Percentiles rank a stretch among this genome's conserved stretches.
These are phyloP conservation scores for Drosophila prolongata DNA, from an alignment of 2,888 invertebrate species.

Conservation along the genomic window DNA sequence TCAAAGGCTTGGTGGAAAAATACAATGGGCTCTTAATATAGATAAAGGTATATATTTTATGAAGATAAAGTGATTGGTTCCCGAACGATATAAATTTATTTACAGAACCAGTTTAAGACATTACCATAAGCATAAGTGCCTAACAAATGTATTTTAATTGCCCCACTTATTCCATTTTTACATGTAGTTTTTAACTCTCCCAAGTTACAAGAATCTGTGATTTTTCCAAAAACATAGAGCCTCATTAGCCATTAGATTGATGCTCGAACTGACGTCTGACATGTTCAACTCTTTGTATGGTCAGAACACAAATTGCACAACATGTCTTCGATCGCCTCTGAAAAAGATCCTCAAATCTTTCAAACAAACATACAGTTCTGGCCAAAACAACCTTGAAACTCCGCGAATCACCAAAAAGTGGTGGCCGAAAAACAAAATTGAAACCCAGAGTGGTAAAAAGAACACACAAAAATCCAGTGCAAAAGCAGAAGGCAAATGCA, in stretches of 20 bases:
- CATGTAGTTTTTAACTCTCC: background rate
- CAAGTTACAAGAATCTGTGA: background rate
- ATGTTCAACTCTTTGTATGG: slow-evolving; percentile 47
- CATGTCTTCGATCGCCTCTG: slow-evolving; percentile 21
- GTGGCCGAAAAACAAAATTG: slow-evolving; percentile 21
- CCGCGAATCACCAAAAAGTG: slow-evolving; percentile 53
- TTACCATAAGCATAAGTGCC: background rate
- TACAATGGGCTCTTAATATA: background rate
- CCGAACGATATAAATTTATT: background rate
- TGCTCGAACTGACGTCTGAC: slow-evolving; percentile 53
- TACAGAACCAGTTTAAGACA: background rate
- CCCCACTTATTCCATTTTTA: background rate
- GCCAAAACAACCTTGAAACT: slow-evolving; percentile 65
- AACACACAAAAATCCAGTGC: slow-evolving; percentile 34
- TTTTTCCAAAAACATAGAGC: background rate
- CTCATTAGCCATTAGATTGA: slow-evolving; percentile 45
- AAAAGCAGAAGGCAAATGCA: slow-evolving; percentile 38
- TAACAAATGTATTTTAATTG: slow-evolving; percentile 8
- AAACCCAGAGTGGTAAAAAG: slow-evolving; percentile 26
- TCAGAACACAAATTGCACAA: slow-evolving; percentile 46
- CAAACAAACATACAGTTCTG: slow-evolving; percentile 5
- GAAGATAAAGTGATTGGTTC: background rate
- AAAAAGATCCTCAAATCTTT: slow-evolving; percentile 28
- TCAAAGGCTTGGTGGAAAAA: background rate
- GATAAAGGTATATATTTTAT: no score